Conservation (phyloP, 1,140 invertebrate genomes). For the Diuraphis noxia region DNA sequence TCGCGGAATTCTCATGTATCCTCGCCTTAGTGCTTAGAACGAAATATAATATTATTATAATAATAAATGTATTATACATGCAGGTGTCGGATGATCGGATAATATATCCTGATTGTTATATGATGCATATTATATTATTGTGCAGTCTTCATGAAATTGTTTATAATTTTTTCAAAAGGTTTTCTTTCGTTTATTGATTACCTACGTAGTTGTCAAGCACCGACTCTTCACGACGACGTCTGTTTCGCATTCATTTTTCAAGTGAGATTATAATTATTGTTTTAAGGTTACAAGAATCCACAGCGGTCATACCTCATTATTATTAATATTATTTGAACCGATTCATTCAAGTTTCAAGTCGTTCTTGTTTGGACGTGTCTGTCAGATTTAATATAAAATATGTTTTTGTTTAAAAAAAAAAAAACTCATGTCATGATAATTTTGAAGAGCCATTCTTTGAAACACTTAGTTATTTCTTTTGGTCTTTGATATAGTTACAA, state of each 20-base stretch:
- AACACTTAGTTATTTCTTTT: not conserved
- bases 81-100: not conserved
- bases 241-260: not conserved
- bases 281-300: not conserved
- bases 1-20: not conserved
- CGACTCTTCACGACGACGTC: not conserved
- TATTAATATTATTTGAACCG: constrained; percentile 7
- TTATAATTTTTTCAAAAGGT: not conserved
- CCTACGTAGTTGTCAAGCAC: not conserved
- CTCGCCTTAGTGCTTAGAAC: not conserved
- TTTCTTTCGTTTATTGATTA: not conserved
- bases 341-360: constrained; percentile 17
- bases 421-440: not conserved
- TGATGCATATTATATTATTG: too few relatives aligned
- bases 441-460: not conserved
- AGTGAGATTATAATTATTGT: constrained; percentile 13
- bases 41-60: not conserved
- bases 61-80: not conserved
- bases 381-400: not conserved
- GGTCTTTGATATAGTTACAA: not conserved
- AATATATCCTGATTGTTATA: not conserved
- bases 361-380: not conserved
- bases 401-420: not conserved
- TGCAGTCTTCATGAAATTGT: not conserved
- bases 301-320: not conserved